These are phyloP conservation scores for Tetragonula carbonaria DNA, from an alignment of 2,888 invertebrate species.

Conservation along the genomic window DNA sequence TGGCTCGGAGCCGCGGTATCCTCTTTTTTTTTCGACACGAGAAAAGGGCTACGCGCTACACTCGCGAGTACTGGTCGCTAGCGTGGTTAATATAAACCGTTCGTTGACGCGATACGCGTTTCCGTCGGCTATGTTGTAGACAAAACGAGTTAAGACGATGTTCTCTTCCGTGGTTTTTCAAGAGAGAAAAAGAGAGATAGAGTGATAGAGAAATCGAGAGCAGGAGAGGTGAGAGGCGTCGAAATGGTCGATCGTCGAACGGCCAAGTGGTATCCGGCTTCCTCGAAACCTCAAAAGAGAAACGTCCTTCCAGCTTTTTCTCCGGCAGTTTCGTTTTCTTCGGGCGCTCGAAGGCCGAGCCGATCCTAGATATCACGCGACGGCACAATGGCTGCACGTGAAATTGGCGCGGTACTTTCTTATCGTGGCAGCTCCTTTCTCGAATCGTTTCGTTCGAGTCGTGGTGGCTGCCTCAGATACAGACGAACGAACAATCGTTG, in stretches of 20 bases:
- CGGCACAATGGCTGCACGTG: constrained; percentile 37
- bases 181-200: background rate
- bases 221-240: constrained; percentile 8
- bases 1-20: constrained; percentile 22
- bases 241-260: constrained; percentile 30
- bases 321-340: constrained; percentile 30
- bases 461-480: constrained; percentile 6
- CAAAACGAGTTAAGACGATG: background rate
- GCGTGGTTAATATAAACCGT: background rate
- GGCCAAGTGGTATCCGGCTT: constrained; percentile 44
- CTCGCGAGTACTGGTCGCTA: constrained; percentile 54
- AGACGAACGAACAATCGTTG: background rate
- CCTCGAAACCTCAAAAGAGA: constrained; percentile 37
- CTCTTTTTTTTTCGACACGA: constrained; percentile 39
- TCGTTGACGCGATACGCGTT: constrained; percentile 45
- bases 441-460: constrained; percentile 14
- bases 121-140: constrained; percentile 14
- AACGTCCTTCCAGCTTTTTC: constrained; percentile 52
- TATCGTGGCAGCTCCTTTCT: constrained; percentile 34
- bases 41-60: constrained; percentile 62
- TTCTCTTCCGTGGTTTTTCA: constrained; percentile 39
- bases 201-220: background rate
- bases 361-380: constrained; percentile 45
- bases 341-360: constrained; percentile 34
- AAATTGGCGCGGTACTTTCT: constrained; percentile 50